These are phyloP conservation scores for Schizothorax lantsangensis DNA, from an alignment of 2,797 vertebrate genomes.

Conservation along the genomic window DNA sequence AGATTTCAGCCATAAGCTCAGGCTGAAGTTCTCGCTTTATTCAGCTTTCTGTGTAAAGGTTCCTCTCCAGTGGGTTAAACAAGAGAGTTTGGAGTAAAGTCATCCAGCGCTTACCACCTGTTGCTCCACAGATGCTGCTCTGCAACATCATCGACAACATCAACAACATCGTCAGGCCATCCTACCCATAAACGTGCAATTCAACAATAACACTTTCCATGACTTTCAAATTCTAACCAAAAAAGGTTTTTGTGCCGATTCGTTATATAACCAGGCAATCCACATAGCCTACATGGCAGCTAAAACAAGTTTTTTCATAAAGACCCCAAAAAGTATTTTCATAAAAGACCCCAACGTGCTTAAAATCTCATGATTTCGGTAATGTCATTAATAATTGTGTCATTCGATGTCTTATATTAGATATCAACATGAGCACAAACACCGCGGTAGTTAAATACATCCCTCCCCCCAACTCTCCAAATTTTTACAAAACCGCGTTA, in stretches of 20 bases:
- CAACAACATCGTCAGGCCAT: not conserved
- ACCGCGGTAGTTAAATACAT: not conserved
- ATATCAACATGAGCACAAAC: too few relatives aligned
- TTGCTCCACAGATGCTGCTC: conserved; percentile 75
- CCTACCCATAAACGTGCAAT: not conserved
- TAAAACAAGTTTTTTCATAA: not conserved
- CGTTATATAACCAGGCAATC: not conserved
- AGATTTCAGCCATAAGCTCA: conserved; percentile 10
- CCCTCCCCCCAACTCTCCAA: too few relatives aligned
- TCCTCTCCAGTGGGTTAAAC: conserved; percentile 30
- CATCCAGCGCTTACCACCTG: conserved; percentile 80
- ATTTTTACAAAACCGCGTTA: not conserved
- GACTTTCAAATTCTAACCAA: not conserved
- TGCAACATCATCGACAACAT: not conserved
- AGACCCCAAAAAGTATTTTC: not conserved
- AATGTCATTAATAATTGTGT: not conserved
- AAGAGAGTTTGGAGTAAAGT: conserved; percentile 52
- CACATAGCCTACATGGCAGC: not conserved
- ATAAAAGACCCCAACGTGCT: not conserved
- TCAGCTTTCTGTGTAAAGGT: not conserved
- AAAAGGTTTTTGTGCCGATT: not conserved
- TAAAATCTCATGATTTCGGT: not conserved
- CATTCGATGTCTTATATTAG: not conserved
- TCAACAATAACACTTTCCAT: not conserved
- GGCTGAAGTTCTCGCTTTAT: not conserved